phyloP scores from a whole-genome alignment of 2,797 vertebrate genomes.

The Sebastes wilsoni region DNA sequence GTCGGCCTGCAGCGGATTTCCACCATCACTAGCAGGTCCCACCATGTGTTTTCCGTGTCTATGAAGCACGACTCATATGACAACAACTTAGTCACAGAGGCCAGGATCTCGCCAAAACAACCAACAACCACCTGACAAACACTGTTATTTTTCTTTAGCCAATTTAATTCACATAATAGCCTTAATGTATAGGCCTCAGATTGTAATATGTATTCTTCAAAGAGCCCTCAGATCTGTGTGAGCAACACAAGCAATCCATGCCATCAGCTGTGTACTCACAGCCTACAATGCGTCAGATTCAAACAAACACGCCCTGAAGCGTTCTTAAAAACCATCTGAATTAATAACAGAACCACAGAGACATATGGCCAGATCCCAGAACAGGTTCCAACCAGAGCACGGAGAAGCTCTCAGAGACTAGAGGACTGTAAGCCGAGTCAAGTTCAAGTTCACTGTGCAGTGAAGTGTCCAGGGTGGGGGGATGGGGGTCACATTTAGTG shows the following conservation, averaged over 20 bases:
- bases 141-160: not conserved
- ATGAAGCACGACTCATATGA: not conserved
- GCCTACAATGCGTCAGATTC: constrained; percentile 9
- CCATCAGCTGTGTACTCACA: constrained; percentile 7
- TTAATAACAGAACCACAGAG: constrained; percentile 3
- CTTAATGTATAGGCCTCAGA: not conserved
- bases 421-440: constrained; percentile 50
- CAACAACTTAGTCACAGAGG: not conserved
- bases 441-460: constrained; percentile 87
- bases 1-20: constrained; percentile 33
- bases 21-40: constrained; percentile 27
- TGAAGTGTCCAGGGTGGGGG: constrained; percentile 1
- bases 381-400: not conserved
- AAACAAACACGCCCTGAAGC: constrained; percentile 13
- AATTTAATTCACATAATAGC: not conserved
- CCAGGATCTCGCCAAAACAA: not conserved
- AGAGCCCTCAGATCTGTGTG: not conserved
- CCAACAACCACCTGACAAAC: not conserved
- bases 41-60: not conserved
- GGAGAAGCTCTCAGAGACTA: not conserved
- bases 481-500: not conserved
- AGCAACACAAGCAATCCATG: not conserved
- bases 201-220: not conserved
- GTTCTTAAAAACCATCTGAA: not conserved
- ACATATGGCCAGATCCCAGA: constrained; percentile 13